Percentiles rank a stretch among this genome's conserved stretches.
These are phyloP conservation scores for Pollenia angustigena DNA, from an alignment of 2,888 invertebrate species.

Conservation along the genomic window DNA sequence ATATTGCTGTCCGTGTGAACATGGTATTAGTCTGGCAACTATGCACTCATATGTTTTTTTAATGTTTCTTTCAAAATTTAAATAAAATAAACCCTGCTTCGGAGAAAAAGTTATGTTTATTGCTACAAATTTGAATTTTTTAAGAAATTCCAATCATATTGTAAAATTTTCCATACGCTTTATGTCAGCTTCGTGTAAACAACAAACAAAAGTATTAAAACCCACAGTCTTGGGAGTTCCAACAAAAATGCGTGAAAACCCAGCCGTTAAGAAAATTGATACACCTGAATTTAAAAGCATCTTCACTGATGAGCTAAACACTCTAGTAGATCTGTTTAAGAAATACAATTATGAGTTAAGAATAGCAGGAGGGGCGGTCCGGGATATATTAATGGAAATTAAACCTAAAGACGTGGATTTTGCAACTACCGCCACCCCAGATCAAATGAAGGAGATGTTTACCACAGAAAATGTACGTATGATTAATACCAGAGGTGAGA, in stretches of 20 bases:
- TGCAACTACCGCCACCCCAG: slow-evolving; percentile 95
- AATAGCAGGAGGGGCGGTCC: slow-evolving; percentile 98
- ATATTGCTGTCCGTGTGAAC: too few relatives aligned
- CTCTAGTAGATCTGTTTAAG: slow-evolving; percentile 90
- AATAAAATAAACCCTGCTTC: too few relatives aligned
- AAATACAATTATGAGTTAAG: slow-evolving; percentile 93
- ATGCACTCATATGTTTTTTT: too few relatives aligned
- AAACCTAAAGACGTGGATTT: slow-evolving; percentile 97
- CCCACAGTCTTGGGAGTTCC: slow-evolving; percentile 75
- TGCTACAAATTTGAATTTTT: slow-evolving; percentile 30
- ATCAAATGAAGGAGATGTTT: slow-evolving; percentile 94
- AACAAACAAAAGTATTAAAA: slow-evolving; percentile 51
- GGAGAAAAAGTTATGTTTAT: slow-evolving; percentile 43
- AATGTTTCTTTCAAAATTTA: not conserved
- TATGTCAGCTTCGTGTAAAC: slow-evolving; percentile 46
- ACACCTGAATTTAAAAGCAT: slow-evolving; percentile 90
- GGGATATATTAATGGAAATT: slow-evolving; percentile 91
- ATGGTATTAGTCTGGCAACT: too few relatives aligned
- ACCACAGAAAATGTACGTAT: slow-evolving; percentile 91
- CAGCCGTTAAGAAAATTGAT: slow-evolving; percentile 89
- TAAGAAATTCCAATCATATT: slow-evolving; percentile 36
- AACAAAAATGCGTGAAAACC: slow-evolving; percentile 85
- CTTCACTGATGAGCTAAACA: slow-evolving; percentile 92
- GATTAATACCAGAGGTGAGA: slow-evolving; percentile 96
- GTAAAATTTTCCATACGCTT: slow-evolving; percentile 43